These are phyloP conservation scores for Drosophila tani DNA, from an alignment of 1,140 invertebrate genomes.

Conservation along the genomic window DNA sequence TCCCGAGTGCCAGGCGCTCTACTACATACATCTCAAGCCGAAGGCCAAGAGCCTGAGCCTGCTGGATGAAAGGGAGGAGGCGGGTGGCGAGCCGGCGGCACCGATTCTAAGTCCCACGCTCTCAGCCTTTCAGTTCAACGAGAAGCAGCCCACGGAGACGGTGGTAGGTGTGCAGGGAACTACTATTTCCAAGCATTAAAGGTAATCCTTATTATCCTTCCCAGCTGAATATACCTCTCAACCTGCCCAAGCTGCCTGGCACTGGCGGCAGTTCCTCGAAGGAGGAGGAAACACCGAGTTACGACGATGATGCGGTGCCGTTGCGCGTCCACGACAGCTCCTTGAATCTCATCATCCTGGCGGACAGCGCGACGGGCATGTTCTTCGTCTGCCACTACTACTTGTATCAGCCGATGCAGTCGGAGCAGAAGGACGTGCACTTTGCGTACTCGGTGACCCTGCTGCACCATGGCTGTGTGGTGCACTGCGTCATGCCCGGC, in stretches of 20 bases:
- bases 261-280: conserved; percentile 80
- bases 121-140: conserved; percentile 93
- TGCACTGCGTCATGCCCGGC: conserved; percentile 92
- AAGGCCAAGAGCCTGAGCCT: conserved; percentile 87
- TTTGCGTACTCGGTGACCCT: conserved; percentile 93
- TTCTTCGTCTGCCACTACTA: conserved; percentile 94
- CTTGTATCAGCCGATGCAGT: conserved; percentile 90
- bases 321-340: conserved; percentile 92
- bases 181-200: not conserved
- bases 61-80: conserved; percentile 87
- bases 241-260: conserved; percentile 89
- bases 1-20: conserved; percentile 88
- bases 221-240: conserved; percentile 93
- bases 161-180: conserved; percentile 87
- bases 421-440: conserved; percentile 88
- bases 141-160: conserved; percentile 93
- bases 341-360: conserved; percentile 91
- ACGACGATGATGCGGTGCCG: conserved; percentile 92
- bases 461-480: conserved; percentile 92
- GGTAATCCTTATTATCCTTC: conserved; percentile 9
- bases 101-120: conserved; percentile 87
- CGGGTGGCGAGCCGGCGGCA: conserved; percentile 54
- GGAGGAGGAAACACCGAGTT: conserved; percentile 86
- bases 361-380: conserved; percentile 88
- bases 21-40: conserved; percentile 91